phyloP scores from a whole-genome alignment of 2,888 invertebrate genomes.

The Papilio gigon region DNA sequence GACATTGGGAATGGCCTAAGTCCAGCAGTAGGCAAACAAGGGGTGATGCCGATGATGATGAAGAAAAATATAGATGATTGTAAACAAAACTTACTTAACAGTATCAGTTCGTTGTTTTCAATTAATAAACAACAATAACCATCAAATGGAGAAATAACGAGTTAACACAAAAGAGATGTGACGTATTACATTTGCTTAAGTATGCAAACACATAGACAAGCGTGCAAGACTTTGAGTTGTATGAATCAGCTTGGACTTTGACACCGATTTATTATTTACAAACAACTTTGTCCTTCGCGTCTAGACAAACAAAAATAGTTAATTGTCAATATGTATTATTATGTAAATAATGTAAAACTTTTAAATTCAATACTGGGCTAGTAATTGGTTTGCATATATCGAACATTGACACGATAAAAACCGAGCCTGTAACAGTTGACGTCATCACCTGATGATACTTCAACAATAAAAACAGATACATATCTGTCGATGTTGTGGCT shows the following conservation, averaged over 20 bases:
- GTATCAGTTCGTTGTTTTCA: too few species aligned
- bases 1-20: too few species aligned
- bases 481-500: not conserved
- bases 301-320: slow-evolving; percentile 30
- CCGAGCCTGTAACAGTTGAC: too few species aligned
- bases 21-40: too few species aligned
- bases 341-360: too few species aligned
- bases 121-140: slow-evolving; percentile 2
- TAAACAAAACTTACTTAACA: too few species aligned
- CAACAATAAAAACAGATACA: too few species aligned
- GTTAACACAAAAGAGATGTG: not conserved
- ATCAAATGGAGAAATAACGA: not conserved
- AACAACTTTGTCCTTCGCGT: slow-evolving; percentile 35
- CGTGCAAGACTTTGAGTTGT: slow-evolving; percentile 7
- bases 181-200: not conserved
- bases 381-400: not conserved
- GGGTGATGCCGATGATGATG: too few species aligned
- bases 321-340: too few species aligned
- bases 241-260: slow-evolving; percentile 38
- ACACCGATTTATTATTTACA: slow-evolving; percentile 38
- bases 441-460: too few species aligned
- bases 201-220: not conserved
- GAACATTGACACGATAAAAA: not conserved
- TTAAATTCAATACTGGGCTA: not conserved
- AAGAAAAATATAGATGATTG: too few species aligned